Evolutionary conservation across 2,888 invertebrate genomes (phyloP), one percentile per base, ranked within the genome.

Genomic region (Drosophila koepferae): DNA sequence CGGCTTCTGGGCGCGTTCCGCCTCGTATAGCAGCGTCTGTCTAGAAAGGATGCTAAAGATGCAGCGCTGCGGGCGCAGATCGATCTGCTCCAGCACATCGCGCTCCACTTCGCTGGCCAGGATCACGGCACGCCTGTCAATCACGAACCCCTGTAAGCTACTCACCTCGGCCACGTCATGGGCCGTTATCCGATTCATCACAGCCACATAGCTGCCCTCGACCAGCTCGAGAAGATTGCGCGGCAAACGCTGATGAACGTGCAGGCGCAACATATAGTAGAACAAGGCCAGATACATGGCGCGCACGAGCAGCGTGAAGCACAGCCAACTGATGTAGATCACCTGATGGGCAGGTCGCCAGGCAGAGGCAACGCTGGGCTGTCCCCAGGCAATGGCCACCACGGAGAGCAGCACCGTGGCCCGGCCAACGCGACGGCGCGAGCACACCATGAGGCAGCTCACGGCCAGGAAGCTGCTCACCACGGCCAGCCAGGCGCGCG

Each of bases 241-340:
- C 0, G 88, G 88, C 59, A 86, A 20, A 5, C 65, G 59, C 10
- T 79, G 79, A 34, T 85, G 83, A 1, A 83, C 54, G 10, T 83
- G 76, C 40, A 75, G 78, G 9, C 89, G 83, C 14, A 83, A 63
- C 46, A 88, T 71, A 34, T 85, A 71, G 31, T 80, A 88, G 23
- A 88, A 63, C 18, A 81, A n/a, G 1, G 88, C 81, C 16, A 72
- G 62, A 59, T 86, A 88, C 72, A 84, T 77, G 31, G 81, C 66
- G 2, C 88, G 72, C 9, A 88, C 60, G 36, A 86, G n/a, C 0
- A 88, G 68, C 4, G 71, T 74, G n/a, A 72, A 77, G 14, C 71
- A n/a, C 8, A 88, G 70, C 88, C 88, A 88, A 12, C 70, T 56
- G 38, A 74, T 62, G 44, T 80, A 67, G 49, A 86, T 46, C 14